phyloP scores from a whole-genome alignment of 2,797 vertebrate genomes.

The Enteromius paludinosus region DNA sequence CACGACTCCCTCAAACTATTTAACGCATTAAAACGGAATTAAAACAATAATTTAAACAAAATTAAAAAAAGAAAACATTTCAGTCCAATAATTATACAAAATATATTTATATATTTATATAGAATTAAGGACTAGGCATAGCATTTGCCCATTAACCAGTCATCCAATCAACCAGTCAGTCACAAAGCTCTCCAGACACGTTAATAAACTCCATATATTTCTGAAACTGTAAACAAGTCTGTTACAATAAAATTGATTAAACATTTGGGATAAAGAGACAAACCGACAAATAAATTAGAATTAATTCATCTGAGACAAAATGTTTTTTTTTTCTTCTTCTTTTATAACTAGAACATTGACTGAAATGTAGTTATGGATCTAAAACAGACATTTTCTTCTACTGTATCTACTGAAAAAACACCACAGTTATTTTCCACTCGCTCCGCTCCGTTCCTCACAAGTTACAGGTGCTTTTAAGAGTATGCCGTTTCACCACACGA shows the following conservation, averaged over 20 bases:
- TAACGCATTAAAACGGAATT: constrained; percentile 52
- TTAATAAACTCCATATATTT: constrained; percentile 74
- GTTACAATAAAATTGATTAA: constrained; percentile 70
- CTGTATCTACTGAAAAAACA: constrained; percentile 70
- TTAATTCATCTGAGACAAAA: constrained; percentile 66
- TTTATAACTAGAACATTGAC: constrained; percentile 70
- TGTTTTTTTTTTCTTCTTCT: constrained; percentile 53
- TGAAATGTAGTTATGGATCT: constrained; percentile 69
- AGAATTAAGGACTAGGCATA: constrained; percentile 71
- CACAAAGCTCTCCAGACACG: constrained; percentile 64
- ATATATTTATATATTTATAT: constrained; percentile 75
- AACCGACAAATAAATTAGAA: constrained; percentile 69
- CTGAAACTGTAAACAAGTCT: constrained; percentile 73
- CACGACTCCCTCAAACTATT: constrained; percentile 62
- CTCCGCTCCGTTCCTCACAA: constrained; percentile 58
- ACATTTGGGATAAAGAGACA: constrained; percentile 70
- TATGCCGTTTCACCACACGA: constrained; percentile 65
- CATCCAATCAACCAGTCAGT: constrained; percentile 52
- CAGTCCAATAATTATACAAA: constrained; percentile 73
- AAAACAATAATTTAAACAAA: constrained; percentile 57
- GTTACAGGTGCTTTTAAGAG: constrained; percentile 67
- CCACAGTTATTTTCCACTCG: constrained; percentile 56
- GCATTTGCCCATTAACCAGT: constrained; percentile 64
- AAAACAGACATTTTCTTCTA: constrained; percentile 70
- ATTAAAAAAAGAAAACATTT: constrained; percentile 61